Percentiles rank a stretch among this genome's conserved stretches.
phyloP scores from a whole-genome alignment of 2,797 vertebrate genomes.

The Anas bahamensis region DNA sequence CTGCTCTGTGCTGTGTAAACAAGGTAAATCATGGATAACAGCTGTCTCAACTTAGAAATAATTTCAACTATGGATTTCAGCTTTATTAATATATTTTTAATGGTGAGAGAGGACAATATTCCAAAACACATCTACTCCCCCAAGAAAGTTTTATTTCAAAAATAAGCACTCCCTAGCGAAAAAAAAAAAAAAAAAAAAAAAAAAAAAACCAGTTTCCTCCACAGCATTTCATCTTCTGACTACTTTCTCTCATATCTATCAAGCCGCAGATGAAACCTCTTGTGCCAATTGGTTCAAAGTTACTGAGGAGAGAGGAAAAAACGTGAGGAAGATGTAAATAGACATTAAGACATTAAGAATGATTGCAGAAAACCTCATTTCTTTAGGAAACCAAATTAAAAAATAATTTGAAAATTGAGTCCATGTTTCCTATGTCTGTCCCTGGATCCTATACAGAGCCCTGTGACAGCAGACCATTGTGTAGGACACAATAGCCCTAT shows the following conservation, averaged over 20 bases:
- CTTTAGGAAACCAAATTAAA: not conserved
- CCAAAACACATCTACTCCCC: not conserved
- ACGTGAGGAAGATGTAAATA: not conserved
- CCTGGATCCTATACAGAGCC: not conserved
- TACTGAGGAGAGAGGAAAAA: not conserved
- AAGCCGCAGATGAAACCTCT: constrained; percentile 3
- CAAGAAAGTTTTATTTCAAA: not conserved
- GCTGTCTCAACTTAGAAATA: not conserved
- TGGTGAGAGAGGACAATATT: not conserved
- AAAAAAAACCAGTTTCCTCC: not conserved
- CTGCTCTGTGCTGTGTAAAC: not conserved
- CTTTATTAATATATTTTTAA: not conserved
- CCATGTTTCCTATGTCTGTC: not conserved
- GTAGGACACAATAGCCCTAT: not conserved
- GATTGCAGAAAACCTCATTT: not conserved
- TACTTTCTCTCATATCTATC: not conserved
- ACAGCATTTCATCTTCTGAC: not conserved
- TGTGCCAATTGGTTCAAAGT: not conserved
- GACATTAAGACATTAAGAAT: not conserved
- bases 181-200: not conserved
- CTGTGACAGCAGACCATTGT: not conserved
- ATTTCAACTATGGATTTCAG: not conserved
- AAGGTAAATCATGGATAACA: not conserved
- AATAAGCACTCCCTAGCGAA: accelerated
- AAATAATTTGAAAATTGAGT: constrained; percentile 21